Evolutionary conservation across 2,797 vertebrate genomes (phyloP), one percentile per base, ranked within the genome.

Genomic region (Pelochelys cantorii): DNA sequence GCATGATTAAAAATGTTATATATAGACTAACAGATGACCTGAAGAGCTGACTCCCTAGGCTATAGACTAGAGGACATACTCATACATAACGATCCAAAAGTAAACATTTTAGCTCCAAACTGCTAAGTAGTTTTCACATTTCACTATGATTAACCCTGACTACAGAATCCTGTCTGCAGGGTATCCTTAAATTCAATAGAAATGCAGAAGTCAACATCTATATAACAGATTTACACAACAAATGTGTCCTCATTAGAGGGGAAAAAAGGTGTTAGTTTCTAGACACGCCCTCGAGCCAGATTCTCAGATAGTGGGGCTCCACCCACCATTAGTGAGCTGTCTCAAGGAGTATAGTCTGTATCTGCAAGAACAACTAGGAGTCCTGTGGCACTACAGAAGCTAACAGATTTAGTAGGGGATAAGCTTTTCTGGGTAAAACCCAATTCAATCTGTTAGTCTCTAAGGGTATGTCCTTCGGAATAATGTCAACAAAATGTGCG

Each of bases 31-130:
- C 8, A 48, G 80, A 79, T 85, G 71, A 87, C 59, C 42, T 8
- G 71, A 83, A 34, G 84, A 52, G 83, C 57, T 89, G 62, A 77
- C 42, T 81, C 54, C 53, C 78, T 81, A 31, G 59, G 81, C 81
- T 23, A 80, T 84, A 94, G 42, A 48, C 42, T 48, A 48, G 42
- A 48, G 42, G 84, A 94, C 97, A 11, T 12, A 48, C 15, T 55
- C n/a, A 15, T 81, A 7, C 7, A 53, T 54, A 54, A 18, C 6
- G 42, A 42, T 8, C 48, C 3, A 84, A 87, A 95, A 89, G 62
- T 48, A 62, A 85, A 80, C n/a, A 83, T 56, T 89, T 91, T 92
- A 34, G 37, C 92, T 91, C 74, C 53, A 18, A 93, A 84, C n/a
- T 85, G n/a, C 18, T 83, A 55, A 88, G 48, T 57, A 5, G 11